Conservation (phyloP, 2,797 vertebrate species). For the Aselliscus stoliczkanus region DNA sequence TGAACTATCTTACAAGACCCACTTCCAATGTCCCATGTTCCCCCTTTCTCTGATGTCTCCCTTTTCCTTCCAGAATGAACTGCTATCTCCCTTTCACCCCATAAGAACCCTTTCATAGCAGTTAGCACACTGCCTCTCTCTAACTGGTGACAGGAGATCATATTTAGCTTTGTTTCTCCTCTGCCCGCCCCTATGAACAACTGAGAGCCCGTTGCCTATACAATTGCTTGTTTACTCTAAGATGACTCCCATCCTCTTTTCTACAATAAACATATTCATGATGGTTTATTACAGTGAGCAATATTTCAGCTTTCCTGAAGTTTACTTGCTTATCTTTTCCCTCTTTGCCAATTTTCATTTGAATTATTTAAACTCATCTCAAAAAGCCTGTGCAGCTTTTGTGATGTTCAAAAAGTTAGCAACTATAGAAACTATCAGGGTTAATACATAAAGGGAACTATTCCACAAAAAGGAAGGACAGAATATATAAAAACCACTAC, state of each 20-base stretch:
- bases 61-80: neutral
- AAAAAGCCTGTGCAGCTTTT: neutral
- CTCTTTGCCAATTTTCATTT: slow-evolving; percentile 23
- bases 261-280: neutral
- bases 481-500: neutral
- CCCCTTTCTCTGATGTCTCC: neutral
- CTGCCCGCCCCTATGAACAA: neutral
- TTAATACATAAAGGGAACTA: neutral
- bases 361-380: slow-evolving; percentile 29
- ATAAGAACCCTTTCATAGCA: neutral
- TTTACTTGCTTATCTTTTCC: slow-evolving; percentile 12
- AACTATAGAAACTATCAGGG: neutral
- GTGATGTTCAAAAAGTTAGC: neutral
- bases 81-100: neutral
- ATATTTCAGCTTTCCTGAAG: neutral
- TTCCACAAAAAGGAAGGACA: neutral
- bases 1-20: neutral
- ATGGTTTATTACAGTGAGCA: neutral
- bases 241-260: neutral
- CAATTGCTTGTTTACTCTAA: neutral
- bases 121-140: neutral
- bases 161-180: neutral
- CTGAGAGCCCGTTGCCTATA: neutral
- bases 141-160: neutral
- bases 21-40: neutral